Evolutionary conservation across 2,797 vertebrate genomes (phyloP).

Genomic region (Epinephelus malabaricus): DNA sequence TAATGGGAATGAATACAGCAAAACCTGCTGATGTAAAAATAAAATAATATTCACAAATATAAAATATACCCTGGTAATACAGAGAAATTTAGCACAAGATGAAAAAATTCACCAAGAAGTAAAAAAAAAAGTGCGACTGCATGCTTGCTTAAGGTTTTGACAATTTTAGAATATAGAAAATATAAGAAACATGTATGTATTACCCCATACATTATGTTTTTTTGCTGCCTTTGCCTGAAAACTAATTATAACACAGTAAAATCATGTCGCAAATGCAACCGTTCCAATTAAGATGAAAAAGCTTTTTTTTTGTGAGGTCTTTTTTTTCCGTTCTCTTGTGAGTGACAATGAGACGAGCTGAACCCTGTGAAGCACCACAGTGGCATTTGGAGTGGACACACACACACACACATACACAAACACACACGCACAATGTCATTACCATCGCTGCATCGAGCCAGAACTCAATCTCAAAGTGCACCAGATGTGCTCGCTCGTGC

Average conservation of each 20-base stretch:
- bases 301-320: conserved; percentile 18
- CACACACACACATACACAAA: conserved; percentile 56
- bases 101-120: neutral
- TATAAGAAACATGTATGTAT: neutral
- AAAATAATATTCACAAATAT: too few relatives aligned
- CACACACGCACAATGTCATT: conserved; percentile 72
- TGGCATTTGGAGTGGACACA: conserved; percentile 85
- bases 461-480: conserved; percentile 87
- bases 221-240: neutral
- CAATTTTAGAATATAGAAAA: neutral
- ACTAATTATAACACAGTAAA: neutral
- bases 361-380: conserved; percentile 74
- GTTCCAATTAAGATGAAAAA: conserved; percentile 14
- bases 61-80: too few relatives aligned
- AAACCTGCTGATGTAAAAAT: too few relatives aligned
- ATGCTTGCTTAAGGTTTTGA: neutral
- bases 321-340: conserved; percentile 39
- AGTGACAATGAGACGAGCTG: conserved; percentile 65
- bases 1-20: too few relatives aligned
- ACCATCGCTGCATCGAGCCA: conserved; percentile 81
- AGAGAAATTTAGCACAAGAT: too few relatives aligned
- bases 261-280: neutral
- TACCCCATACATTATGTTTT: neutral
- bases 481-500: conserved; percentile 86
- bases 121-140: neutral